Conservation (phyloP, 2,888 invertebrate genomes). For the Nowickia ferox region DNA sequence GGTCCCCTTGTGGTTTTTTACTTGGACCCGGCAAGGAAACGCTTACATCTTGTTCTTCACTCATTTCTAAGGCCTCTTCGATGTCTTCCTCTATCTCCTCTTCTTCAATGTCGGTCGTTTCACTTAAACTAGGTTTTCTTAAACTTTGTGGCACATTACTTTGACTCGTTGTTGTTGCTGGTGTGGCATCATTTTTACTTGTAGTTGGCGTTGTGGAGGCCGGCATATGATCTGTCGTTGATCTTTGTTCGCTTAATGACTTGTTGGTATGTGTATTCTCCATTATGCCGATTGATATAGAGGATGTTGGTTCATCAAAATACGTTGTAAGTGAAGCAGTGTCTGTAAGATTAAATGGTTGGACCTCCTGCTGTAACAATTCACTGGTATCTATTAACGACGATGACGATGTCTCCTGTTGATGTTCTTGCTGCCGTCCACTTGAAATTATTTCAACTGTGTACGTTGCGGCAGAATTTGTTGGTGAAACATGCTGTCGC, state of each 20-base stretch:
- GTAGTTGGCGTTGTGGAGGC: constrained; percentile 73
- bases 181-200: constrained; percentile 65
- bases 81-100: constrained; percentile 82
- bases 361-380: constrained; percentile 75
- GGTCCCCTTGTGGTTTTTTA: constrained; percentile 55
- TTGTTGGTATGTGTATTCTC: constrained; percentile 71
- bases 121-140: constrained; percentile 63
- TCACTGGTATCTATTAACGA: constrained; percentile 68
- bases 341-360: constrained; percentile 75
- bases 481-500: constrained; percentile 49
- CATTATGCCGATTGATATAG: constrained; percentile 80
- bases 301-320: constrained; percentile 79
- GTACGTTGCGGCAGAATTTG: constrained; percentile 76
- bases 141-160: constrained; percentile 76
- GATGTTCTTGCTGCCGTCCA: constrained; percentile 67
- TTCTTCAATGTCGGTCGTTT: constrained; percentile 53
- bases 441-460: constrained; percentile 74
- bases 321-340: constrained; percentile 75
- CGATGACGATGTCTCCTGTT: constrained; percentile 60
- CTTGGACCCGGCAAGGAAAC: constrained; percentile 71
- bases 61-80: constrained; percentile 80
- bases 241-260: constrained; percentile 55
- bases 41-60: constrained; percentile 78
- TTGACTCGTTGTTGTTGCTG: constrained; percentile 72
- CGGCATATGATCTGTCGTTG: constrained; percentile 67